A percentile compares a stretch with the other conserved stretches of the same genome.
Evolutionary conservation across 2,888 invertebrate genomes (phyloP).

Genomic region (Belgica antarctica): DNA sequence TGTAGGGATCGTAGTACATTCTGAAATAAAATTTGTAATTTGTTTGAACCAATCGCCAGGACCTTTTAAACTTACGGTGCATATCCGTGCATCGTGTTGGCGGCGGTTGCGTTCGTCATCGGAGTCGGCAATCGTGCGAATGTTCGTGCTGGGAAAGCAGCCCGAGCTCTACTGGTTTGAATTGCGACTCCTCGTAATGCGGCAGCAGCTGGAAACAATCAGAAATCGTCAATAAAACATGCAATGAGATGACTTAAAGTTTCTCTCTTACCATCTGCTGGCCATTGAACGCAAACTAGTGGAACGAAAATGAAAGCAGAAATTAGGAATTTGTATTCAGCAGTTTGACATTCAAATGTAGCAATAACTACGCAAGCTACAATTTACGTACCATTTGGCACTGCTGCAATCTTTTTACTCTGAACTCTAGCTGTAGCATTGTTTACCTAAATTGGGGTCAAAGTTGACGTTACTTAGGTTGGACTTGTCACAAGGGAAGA

Average conservation of each 20-base stretch:
- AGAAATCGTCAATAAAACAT: too few species aligned
- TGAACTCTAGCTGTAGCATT: conserved; percentile 99
- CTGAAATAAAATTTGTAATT: conserved; percentile 59
- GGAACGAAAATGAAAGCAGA: conserved; percentile 54
- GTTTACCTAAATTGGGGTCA: conserved; percentile 75
- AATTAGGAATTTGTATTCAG: neutral
- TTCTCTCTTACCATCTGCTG: conserved; percentile 74
- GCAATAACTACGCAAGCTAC: conserved; percentile 1
- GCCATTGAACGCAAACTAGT: conserved; percentile 89
- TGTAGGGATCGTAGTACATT: conserved; percentile 95
- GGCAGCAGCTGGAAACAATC: conserved; percentile 61
- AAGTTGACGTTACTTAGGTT: conserved; percentile 20
- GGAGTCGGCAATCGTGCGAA: conserved; percentile 65
- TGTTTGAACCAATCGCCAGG: conserved; percentile 29
- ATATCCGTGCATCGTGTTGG: conserved; percentile 82
- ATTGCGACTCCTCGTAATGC: conserved; percentile 81
- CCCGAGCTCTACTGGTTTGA: conserved; percentile 70
- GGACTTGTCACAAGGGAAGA: neutral
- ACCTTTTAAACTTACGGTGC: conserved; percentile 76
- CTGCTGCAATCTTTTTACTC: conserved; percentile 93
- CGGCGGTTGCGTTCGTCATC: conserved; percentile 67
- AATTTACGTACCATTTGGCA: conserved; percentile 81
- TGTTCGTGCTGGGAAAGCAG: conserved; percentile 69
- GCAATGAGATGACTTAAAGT: conserved; percentile 44
- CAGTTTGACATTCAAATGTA: neutral